A percentile compares a stretch with the other conserved stretches of the same genome.
Conservation (phyloP, 2,113 vertebrate genomes). For the Melanostigma gelatinosum region DNA sequence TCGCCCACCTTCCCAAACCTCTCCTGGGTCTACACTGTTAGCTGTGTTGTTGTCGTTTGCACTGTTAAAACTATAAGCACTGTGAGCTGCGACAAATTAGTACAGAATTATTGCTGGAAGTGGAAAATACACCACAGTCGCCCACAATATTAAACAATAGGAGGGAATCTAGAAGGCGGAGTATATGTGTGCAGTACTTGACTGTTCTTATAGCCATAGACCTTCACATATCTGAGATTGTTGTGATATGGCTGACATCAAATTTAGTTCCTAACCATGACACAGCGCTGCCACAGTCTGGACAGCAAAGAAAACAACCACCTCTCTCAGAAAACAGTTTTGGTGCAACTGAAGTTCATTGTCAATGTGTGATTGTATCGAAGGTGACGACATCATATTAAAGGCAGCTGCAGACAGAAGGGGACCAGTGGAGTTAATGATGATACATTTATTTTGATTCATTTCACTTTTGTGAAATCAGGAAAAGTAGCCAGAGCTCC, state of each 20-base stretch:
- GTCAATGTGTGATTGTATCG: constrained; percentile 44
- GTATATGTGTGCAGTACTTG: neutral
- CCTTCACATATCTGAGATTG: neutral
- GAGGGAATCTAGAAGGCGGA: neutral
- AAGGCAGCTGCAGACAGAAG: constrained; percentile 17
- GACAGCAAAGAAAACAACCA: constrained; percentile 18
- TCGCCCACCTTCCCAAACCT: too few species aligned
- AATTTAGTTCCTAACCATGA: constrained; percentile 3
- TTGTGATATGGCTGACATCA: constrained; percentile 13
- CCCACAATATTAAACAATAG: constrained; percentile 16
- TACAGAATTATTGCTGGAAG: constrained; percentile 10
- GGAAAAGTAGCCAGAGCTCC: too few species aligned
- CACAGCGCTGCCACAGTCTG: neutral
- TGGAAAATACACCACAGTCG: neutral
- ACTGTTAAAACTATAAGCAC: too few species aligned
- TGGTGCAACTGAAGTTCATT: constrained; percentile 9
- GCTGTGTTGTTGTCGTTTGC: too few species aligned
- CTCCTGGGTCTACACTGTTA: too few species aligned
- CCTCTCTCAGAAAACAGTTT: neutral
- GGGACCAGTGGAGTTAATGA: neutral
- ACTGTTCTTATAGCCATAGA: neutral
- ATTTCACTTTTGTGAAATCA: neutral
- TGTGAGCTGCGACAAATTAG: neutral
- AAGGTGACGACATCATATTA: constrained; percentile 4
- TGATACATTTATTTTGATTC: neutral